These are phyloP conservation scores for Brachionus rotundiformis DNA, from an alignment of 1,140 invertebrate genomes.

Conservation along the genomic window DNA sequence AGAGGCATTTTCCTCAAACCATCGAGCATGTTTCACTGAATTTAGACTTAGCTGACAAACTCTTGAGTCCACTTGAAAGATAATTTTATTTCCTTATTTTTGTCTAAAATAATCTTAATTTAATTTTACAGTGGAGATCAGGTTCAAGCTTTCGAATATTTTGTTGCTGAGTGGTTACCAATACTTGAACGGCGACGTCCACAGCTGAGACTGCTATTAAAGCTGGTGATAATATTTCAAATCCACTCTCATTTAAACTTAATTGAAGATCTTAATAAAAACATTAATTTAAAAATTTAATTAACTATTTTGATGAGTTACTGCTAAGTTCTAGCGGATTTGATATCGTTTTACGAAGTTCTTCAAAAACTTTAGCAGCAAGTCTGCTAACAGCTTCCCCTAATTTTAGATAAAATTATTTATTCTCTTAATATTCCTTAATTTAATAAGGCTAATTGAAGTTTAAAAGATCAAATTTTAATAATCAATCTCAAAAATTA, in stretches of 20 bases:
- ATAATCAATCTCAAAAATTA: no score
- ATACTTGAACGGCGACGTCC: conserved; percentile 80
- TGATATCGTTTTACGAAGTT: conserved; percentile 24
- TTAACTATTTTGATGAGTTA: conserved; percentile 3
- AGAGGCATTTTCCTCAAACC: conserved; percentile 98
- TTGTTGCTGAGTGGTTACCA: conserved; percentile 88
- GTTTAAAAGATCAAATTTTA: no score
- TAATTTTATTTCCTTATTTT: no score
- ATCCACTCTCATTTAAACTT: conserved; percentile 66
- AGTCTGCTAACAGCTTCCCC: conserved; percentile 35
- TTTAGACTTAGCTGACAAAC: conserved; percentile 83
- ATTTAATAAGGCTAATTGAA: no score
- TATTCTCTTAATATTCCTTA: no score
- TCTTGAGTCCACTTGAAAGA: conserved; percentile 73
- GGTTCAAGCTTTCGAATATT: conserved; percentile 89
- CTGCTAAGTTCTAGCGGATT: conserved; percentile 37
- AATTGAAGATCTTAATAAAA: conserved; percentile 61
- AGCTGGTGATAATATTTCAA: conserved; percentile 72
- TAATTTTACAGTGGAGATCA: conserved; percentile 74
- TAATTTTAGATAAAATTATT: not conserved
- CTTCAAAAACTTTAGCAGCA: conserved; percentile 8
- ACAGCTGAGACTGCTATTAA: conserved; percentile 53
- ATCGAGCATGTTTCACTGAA: conserved; percentile 86
- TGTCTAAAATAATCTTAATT: conserved; percentile 12
- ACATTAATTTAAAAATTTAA: conserved; percentile 36